Conservation (phyloP, 2,888 invertebrate genomes). For the Leucophenga montana region DNA sequence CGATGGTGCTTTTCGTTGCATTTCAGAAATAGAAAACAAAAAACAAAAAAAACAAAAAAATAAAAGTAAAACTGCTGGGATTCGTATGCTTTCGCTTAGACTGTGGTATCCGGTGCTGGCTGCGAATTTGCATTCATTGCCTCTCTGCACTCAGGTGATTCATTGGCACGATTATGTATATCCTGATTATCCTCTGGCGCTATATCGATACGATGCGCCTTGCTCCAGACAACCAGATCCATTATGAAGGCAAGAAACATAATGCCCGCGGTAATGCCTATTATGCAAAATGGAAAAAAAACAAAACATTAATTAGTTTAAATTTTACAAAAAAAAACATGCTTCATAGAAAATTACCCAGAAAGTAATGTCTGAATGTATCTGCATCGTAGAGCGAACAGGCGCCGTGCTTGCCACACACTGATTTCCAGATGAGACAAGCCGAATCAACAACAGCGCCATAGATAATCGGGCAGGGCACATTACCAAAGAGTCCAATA, state of each 20-base stretch:
- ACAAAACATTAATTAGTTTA: neutral
- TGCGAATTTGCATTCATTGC: slow-evolving; percentile 49
- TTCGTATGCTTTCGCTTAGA: slow-evolving; percentile 48
- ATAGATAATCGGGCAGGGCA: slow-evolving; percentile 95
- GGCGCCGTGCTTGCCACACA: slow-evolving; percentile 86
- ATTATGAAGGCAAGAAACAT: slow-evolving; percentile 91
- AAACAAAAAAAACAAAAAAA: no score
- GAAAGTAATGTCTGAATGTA: slow-evolving; percentile 86
- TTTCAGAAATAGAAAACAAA: no score
- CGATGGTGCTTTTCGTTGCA: slow-evolving; percentile 3
- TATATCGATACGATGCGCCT: slow-evolving; percentile 86
- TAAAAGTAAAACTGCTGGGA: neutral
- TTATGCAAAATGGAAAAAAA: slow-evolving; percentile 32
- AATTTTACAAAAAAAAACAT: neutral
- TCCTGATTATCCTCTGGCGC: slow-evolving; percentile 74
- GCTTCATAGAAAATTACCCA: slow-evolving; percentile 77
- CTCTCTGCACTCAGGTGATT: slow-evolving; percentile 65
- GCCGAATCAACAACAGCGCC: slow-evolving; percentile 94
- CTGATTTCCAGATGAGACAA: slow-evolving; percentile 88
- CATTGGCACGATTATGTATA: slow-evolving; percentile 38
- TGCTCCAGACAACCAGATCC: slow-evolving; percentile 91
- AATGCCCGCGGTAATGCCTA: slow-evolving; percentile 89
- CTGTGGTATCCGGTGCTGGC: slow-evolving; percentile 68
- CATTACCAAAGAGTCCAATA: slow-evolving; percentile 93
- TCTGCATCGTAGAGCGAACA: slow-evolving; percentile 92